Conservation (phyloP, 2,113 vertebrate species). For the Tragelaphus imberbis region DNA sequence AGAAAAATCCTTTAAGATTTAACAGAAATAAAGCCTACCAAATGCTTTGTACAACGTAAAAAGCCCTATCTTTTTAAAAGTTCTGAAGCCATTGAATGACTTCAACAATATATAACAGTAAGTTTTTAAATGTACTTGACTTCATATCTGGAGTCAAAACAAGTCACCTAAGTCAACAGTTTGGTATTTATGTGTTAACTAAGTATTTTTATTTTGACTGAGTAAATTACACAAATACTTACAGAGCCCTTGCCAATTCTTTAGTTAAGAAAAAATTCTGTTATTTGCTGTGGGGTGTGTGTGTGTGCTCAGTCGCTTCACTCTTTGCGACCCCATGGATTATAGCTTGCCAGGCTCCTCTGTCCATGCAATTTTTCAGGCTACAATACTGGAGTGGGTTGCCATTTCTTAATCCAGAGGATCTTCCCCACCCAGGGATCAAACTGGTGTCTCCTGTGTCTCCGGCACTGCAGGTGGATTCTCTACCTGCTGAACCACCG, state of each 20-base stretch:
- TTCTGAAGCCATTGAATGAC: neutral
- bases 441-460: neutral
- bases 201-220: conserved; percentile 48
- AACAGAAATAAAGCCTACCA: neutral
- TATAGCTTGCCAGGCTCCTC: neutral
- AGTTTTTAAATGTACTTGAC: neutral
- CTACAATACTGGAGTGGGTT: neutral
- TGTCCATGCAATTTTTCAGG: neutral
- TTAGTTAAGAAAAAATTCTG: conserved; percentile 3
- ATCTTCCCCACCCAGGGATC: neutral
- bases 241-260: neutral
- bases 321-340: neutral
- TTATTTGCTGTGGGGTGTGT: neutral
- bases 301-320: neutral
- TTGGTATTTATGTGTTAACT: neutral
- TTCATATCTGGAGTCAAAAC: neutral
- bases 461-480: neutral
- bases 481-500: neutral
- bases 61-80: neutral
- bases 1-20: neutral
- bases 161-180: conserved; percentile 22
- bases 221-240: neutral
- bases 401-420: neutral
- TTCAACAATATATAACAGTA: neutral
- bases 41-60: neutral